A percentile compares a stretch with the other conserved stretches of the same genome.
phyloP scores from a whole-genome alignment of 2,113 vertebrate species.

The Onychostoma macrolepis region DNA sequence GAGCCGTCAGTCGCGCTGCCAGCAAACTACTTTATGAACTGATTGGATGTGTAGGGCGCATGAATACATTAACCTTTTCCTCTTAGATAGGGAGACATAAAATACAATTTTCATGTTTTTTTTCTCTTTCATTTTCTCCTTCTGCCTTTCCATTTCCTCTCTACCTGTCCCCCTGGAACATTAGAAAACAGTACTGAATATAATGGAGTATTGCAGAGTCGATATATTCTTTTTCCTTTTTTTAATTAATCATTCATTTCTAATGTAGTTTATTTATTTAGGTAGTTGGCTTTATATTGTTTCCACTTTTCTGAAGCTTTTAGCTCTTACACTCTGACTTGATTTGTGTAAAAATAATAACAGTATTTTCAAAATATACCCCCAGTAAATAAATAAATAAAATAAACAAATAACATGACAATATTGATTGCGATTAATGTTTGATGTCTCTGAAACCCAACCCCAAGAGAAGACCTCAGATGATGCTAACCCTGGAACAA shows the following conservation, averaged over 20 bases:
- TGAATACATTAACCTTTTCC: conserved; percentile 41
- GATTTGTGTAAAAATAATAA: not conserved
- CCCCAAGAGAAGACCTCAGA: too few relatives aligned
- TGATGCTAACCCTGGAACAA: too few relatives aligned
- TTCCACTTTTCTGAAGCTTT: not conserved
- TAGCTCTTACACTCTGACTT: not conserved
- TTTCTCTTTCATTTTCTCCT: not conserved
- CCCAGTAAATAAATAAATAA: not conserved
- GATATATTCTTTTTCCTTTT: not conserved
- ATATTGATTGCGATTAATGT: not conserved
- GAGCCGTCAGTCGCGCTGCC: conserved; percentile 1
- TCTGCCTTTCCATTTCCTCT: not conserved
- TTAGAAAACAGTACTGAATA: not conserved
- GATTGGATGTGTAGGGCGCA: not conserved
- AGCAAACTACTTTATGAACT: conserved; percentile 27
- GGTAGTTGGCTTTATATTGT: not conserved
- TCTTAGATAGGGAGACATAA: not conserved
- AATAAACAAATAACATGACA: not conserved
- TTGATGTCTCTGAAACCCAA: too few relatives aligned
- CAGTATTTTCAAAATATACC: not conserved
- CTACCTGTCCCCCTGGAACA: not conserved
- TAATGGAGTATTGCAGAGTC: not conserved
- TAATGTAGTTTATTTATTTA: not conserved
- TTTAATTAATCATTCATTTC: not conserved
- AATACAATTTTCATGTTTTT: not conserved